Conservation (phyloP, 2,797 vertebrate genomes). For the Hyperoplus lanceolatus region DNA sequence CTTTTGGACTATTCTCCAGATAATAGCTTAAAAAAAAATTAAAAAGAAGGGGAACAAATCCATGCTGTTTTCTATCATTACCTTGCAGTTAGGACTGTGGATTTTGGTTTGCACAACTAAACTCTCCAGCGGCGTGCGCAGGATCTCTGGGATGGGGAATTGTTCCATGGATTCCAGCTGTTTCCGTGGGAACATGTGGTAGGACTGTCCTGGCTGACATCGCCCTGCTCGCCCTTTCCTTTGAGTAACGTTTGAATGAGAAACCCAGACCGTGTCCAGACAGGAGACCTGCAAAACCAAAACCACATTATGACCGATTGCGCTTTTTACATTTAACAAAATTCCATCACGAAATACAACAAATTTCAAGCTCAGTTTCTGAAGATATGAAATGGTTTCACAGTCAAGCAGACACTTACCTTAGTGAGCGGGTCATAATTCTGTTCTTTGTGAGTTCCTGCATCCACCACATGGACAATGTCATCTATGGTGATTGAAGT, state of each 20-base stretch:
- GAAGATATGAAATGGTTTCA: background rate
- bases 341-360: background rate
- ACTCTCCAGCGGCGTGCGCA: conserved; percentile 95
- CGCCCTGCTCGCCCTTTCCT: conserved; percentile 94
- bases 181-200: conserved; percentile 92
- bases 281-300: conserved; percentile 89
- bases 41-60: background rate
- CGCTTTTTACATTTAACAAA: background rate
- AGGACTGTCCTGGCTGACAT: conserved; percentile 94
- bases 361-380: background rate
- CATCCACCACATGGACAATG: conserved; percentile 95
- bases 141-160: conserved; percentile 95
- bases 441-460: conserved; percentile 94
- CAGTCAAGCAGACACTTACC: conserved; percentile 74
- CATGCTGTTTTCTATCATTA: conserved; percentile 56
- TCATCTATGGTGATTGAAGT: conserved; percentile 98
- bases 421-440: conserved; percentile 94
- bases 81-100: conserved; percentile 93
- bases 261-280: conserved; percentile 96
- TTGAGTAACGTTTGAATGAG: conserved; percentile 94
- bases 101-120: conserved; percentile 96
- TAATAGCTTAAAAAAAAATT: no score
- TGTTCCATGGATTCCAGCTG: conserved; percentile 90
- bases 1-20: no score
- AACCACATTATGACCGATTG: background rate